Evolutionary conservation across 1,140 invertebrate species (phyloP).

Genomic region (Idris sp.): DNA sequence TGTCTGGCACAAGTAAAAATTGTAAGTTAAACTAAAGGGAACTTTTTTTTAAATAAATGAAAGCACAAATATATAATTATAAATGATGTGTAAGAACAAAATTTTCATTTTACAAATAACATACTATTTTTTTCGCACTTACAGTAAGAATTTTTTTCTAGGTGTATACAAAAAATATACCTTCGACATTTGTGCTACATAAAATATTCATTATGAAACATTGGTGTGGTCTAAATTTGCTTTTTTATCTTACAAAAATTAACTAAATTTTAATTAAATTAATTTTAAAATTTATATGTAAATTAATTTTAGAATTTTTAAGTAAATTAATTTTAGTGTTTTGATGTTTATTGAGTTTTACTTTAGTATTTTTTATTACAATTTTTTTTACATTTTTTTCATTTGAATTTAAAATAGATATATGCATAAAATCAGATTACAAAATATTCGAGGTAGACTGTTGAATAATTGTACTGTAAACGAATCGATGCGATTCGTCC

Average conservation of each 20-base stretch:
- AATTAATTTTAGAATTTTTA: too few species aligned
- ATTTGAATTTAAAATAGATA: background rate
- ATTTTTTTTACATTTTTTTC: background rate
- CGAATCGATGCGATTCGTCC: conserved; percentile 56
- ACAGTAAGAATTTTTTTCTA: too few species aligned
- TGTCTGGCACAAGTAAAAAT: background rate
- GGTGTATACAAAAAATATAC: background rate
- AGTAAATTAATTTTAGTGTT: too few species aligned
- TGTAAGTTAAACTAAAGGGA: conserved; percentile 44
- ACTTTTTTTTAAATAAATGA: conserved; percentile 45
- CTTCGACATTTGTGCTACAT: conserved; percentile 1
- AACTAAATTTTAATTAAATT: too few species aligned
- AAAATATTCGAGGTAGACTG: conserved; percentile 45
- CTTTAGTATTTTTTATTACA: too few species aligned
- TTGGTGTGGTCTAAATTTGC: too few species aligned
- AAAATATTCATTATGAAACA: too few species aligned
- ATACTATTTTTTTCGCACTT: too few species aligned
- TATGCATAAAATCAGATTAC: conserved; percentile 15
- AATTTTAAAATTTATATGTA: too few species aligned
- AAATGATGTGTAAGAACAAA: conserved; percentile 36
- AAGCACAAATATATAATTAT: conserved; percentile 16
- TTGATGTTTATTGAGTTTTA: too few species aligned
- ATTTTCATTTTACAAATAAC: background rate
- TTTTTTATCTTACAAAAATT: too few species aligned
- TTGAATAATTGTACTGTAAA: conserved; percentile 53